Evolutionary conservation across 2,888 invertebrate species (phyloP).

Genomic region (Cantharis nigra): DNA sequence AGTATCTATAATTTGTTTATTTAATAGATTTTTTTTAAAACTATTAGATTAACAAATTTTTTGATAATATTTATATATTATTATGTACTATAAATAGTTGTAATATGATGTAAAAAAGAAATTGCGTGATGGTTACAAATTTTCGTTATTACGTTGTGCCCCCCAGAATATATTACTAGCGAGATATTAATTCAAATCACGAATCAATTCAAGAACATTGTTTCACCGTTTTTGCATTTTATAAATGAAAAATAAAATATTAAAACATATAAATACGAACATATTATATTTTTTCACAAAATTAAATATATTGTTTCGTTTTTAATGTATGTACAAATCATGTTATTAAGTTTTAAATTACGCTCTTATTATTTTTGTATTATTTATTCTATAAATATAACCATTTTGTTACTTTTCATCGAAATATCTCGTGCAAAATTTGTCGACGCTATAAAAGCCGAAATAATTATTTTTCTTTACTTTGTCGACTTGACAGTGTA

Average conservation of each 20-base stretch:
- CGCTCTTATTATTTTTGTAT: conserved; percentile 37
- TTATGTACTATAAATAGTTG: background rate
- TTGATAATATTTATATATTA: background rate
- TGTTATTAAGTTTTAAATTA: background rate
- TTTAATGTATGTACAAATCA: background rate
- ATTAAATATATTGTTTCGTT: background rate
- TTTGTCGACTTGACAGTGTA: background rate
- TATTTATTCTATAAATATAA: conserved; percentile 1
- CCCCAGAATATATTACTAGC: background rate
- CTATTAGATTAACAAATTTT: background rate
- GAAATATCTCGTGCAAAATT: background rate
- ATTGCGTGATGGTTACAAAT: background rate
- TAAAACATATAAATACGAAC: conserved; percentile 15
- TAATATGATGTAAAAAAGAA: background rate
- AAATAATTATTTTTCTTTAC: background rate
- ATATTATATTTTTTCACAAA: conserved; percentile 28
- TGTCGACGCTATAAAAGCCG: background rate
- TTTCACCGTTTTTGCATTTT: conserved; percentile 23
- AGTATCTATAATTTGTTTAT: background rate
- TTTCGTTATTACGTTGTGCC: background rate
- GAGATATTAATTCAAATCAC: background rate
- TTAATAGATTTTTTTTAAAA: background rate
- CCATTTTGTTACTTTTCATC: background rate
- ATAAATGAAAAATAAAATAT: conserved; percentile 16
- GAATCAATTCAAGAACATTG: conserved; percentile 22